Evolutionary conservation across 2,888 invertebrate genomes (phyloP).

Genomic region (Hipparchia semele): DNA sequence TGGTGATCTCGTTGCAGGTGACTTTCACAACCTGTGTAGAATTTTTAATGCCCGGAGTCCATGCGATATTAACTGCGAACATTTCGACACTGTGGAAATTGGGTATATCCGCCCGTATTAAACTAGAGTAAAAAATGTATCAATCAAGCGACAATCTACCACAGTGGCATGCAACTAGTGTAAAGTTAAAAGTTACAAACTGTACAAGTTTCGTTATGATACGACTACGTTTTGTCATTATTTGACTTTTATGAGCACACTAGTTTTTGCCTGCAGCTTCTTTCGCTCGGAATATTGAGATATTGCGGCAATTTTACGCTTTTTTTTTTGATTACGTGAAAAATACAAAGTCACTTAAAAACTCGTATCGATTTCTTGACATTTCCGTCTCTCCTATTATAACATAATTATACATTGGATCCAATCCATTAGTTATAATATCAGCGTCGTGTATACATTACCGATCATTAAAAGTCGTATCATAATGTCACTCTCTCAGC

Average conservation of each 20-base stretch:
- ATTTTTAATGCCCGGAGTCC: conserved; percentile 30
- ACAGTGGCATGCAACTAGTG: background rate
- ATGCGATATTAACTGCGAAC: conserved; percentile 23
- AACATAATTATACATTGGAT: conserved; percentile 8
- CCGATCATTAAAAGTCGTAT: conserved; percentile 39
- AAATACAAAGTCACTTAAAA: background rate
- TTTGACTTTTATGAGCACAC: background rate
- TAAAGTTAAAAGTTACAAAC: background rate
- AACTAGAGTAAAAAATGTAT: background rate
- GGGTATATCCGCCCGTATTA: conserved; percentile 6
- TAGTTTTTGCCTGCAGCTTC: too few relatives aligned
- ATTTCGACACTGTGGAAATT: conserved; percentile 23
- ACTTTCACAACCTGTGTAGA: conserved; percentile 44
- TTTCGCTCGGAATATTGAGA: too few relatives aligned
- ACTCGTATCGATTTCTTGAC: background rate
- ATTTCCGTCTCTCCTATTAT: background rate
- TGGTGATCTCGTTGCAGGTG: conserved; percentile 44
- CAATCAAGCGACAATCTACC: background rate
- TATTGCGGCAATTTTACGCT: too few relatives aligned
- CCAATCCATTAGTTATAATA: conserved; percentile 18
- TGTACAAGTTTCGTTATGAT: background rate
- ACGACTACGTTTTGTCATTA: background rate
- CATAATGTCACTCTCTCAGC: conserved; percentile 41
- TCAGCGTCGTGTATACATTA: conserved; percentile 30
- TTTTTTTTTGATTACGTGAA: background rate